Evolutionary conservation across 2,113 vertebrate species (phyloP), one percentile per base, ranked within the genome.

Genomic region (Zapus hudsonius): DNA sequence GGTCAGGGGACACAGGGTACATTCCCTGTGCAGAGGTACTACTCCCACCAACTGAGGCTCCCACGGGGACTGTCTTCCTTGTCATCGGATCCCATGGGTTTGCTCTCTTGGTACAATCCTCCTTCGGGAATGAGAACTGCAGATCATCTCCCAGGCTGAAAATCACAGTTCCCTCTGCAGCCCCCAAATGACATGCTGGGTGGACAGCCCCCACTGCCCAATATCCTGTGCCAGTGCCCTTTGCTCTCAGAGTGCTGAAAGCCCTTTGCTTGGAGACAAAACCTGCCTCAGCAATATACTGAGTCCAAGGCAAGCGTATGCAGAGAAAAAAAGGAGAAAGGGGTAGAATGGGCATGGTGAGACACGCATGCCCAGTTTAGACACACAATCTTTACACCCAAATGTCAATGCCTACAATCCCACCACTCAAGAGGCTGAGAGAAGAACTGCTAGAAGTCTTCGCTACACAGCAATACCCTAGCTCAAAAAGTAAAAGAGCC

Each of bases 211-310:
- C 12, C 52, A 66, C 33, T 2, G 59, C 29, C 44, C 23, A 22
- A 4, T 0, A 6, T 6, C 16, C 29, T 1, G 9, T 7, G 7
- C 67, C 36, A 40, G 22, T 38, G 2, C 20, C n/a, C 57, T 19
- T 81, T 10, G 76, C 57, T 74, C 57, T 63, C n/a, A 3, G 2
- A 13, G 12, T 16, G 64, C n/a, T 17, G 17, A 20, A 44, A 42
- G 15, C 57, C 66, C 31, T 22, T 16, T 33, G 12, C 73, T 42
- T 81, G 25, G 52, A 78, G 4, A 47, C 33, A 57, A 52, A 44
- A 44, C 8, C 44, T 25, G 33, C 27, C 72, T 29, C 40, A 74
- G 40, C 27, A 42, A 42, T 22, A 63, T 63, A 9, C 20, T 25
- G 27, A 64, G 61, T 29, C 10, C 61, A 64, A 47, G 40, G 72